Percentiles rank a stretch among this genome's conserved stretches.
Conservation (phyloP, 1,140 invertebrate species). For the Nixonia krombeini region DNA sequence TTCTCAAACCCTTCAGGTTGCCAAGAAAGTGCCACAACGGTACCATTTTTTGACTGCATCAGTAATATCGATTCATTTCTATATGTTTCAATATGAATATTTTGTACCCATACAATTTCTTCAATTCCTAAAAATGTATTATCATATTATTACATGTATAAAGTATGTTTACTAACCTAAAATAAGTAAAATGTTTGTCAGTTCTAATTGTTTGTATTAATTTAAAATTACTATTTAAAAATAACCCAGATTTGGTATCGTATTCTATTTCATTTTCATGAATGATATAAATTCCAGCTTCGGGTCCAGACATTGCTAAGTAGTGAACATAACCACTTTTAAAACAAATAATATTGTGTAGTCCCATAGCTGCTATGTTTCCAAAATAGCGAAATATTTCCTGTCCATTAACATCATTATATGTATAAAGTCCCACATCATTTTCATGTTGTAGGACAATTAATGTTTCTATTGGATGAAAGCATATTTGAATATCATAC, state of each 20-base stretch:
- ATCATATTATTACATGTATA: too few relatives aligned
- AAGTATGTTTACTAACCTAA: too few relatives aligned
- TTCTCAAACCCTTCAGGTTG: constrained; percentile 40
- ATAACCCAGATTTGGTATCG: constrained; percentile 24
- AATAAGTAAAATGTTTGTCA: too few relatives aligned
- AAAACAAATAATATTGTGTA: constrained; percentile 54
- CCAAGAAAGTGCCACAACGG: constrained; percentile 50
- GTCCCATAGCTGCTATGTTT: constrained; percentile 38
- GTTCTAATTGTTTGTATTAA: too few relatives aligned
- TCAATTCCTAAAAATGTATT: constrained; percentile 44
- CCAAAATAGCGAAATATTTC: constrained; percentile 17
- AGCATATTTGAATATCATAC: constrained; percentile 40
- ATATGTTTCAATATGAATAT: constrained; percentile 53
- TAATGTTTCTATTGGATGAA: constrained; percentile 17
- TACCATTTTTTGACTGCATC: constrained; percentile 50
- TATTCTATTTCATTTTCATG: constrained; percentile 33
- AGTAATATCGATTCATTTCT: constrained; percentile 60
- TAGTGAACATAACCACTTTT: constrained; percentile 54
- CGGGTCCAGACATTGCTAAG: constrained; percentile 46
- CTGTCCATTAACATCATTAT: constrained; percentile 16
- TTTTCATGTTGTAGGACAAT: constrained; percentile 38
- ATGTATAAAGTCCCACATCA: constrained; percentile 48
- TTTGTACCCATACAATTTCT: constrained; percentile 48
- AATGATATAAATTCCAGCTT: constrained; percentile 44
- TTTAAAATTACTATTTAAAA: constrained; percentile 28